A percentile compares a stretch with the other conserved stretches of the same genome.
Evolutionary conservation across 2,113 vertebrate species (phyloP).

Genomic region (Rhinogobius similis): DNA sequence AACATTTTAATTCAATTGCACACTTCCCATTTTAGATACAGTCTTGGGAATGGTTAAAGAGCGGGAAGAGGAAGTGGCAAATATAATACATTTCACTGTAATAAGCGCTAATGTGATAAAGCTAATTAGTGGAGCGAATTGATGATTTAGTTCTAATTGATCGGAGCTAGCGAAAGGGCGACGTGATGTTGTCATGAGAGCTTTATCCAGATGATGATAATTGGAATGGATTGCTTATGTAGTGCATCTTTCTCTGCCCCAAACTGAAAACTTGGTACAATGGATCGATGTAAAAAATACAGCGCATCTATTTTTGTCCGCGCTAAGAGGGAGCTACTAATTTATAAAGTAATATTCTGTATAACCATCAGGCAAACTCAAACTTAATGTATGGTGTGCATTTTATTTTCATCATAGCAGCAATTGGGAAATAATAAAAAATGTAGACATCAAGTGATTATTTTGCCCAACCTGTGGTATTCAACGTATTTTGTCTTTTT

Average conservation of each 20-base stretch:
- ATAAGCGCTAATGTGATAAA: slow-evolving; percentile 53
- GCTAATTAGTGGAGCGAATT: slow-evolving; percentile 68
- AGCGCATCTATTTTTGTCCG: no score
- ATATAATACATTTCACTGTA: slow-evolving; percentile 61
- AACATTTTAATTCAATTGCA: slow-evolving; percentile 71
- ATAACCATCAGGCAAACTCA: no score
- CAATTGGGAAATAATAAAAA: no score
- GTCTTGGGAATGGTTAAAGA: slow-evolving; percentile 27
- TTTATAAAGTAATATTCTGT: no score
- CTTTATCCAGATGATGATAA: slow-evolving; percentile 59
- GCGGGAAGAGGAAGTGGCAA: slow-evolving; percentile 22
- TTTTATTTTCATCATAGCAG: no score
- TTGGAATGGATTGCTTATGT: slow-evolving; percentile 61
- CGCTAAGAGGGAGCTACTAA: no score
- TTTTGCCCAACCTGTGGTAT: no score
- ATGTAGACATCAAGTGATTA: no score
- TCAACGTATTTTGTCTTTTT: no score
- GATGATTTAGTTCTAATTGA: slow-evolving; percentile 71
- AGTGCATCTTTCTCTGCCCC: slow-evolving; percentile 44
- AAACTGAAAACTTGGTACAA: background rate
- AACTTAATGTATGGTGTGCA: no score
- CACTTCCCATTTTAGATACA: slow-evolving; percentile 49
- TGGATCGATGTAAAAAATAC: no score
- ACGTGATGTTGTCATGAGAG: slow-evolving; percentile 36
- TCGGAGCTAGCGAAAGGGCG: slow-evolving; percentile 62